phyloP scores from a whole-genome alignment of 2,113 vertebrate genomes.

The Todiramphus chloris region DNA sequence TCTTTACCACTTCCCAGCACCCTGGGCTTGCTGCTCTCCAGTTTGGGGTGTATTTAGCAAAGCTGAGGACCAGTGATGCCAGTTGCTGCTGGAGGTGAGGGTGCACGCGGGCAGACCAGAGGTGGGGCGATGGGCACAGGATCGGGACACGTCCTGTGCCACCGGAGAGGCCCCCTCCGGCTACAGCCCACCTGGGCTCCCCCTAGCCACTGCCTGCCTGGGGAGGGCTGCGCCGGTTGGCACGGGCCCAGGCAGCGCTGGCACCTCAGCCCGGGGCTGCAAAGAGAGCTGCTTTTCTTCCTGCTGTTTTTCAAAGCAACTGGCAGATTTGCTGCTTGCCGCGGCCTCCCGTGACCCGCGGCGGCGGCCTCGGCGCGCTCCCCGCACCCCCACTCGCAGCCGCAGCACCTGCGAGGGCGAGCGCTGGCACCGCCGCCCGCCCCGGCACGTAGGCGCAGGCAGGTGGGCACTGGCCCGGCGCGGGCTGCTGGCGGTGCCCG shows the following conservation, averaged over 20 bases:
- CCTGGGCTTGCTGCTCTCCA: accelerated
- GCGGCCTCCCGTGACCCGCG: slow-evolving; percentile 25
- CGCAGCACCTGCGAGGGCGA: neutral
- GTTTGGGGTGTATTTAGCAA: neutral
- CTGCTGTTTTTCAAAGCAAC: slow-evolving; percentile 39
- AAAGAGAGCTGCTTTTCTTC: slow-evolving; percentile 43
- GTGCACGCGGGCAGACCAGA: neutral
- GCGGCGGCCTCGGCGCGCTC: neutral
- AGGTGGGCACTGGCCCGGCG: neutral
- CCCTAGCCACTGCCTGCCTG: neutral
- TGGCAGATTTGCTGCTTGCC: slow-evolving; percentile 1
- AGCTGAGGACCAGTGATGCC: neutral
- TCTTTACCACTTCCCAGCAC: neutral
- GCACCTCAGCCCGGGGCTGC: slow-evolving; percentile 18
- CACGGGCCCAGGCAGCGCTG: neutral
- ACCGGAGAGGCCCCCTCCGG: neutral
- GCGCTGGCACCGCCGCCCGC: neutral
- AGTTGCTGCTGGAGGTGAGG: neutral
- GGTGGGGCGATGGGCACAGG: neutral
- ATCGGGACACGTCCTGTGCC: accelerated
- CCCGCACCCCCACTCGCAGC: neutral
- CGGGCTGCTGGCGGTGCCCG: accelerated
- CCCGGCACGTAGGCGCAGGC: neutral
- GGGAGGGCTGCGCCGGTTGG: neutral
- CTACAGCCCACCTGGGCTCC: neutral